Conservation (phyloP, 1,140 invertebrate species). For the Hyphantria cunea region DNA sequence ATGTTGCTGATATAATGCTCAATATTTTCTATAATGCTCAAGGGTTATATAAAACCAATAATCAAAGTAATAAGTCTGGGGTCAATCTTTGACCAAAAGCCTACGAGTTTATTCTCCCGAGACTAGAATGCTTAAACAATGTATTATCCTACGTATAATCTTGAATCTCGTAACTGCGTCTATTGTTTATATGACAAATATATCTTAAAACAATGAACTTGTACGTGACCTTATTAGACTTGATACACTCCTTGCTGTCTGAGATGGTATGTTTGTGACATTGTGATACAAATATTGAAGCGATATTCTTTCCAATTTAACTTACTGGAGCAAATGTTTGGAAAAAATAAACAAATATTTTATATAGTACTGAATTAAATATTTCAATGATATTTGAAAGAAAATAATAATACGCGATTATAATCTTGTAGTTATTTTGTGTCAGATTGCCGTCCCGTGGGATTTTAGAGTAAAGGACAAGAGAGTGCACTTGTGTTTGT, state of each 20-base stretch:
- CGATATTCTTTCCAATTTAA: too few species aligned
- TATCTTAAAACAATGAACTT: conserved; percentile 16
- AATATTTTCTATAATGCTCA: conserved; percentile 40
- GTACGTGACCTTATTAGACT: conserved; percentile 6
- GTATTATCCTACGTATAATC: conserved; percentile 7
- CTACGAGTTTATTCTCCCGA: conserved; percentile 38
- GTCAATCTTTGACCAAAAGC: conserved; percentile 38
- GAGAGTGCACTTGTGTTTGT: too few species aligned
- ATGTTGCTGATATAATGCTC: conserved; percentile 12
- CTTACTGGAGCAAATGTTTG: too few species aligned
- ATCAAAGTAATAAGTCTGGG: conserved; percentile 43
- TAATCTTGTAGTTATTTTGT: too few species aligned
- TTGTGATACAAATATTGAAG: too few species aligned
- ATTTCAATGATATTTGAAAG: too few species aligned
- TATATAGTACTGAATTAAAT: too few species aligned
- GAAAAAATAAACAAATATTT: too few species aligned
- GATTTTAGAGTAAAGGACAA: too few species aligned
- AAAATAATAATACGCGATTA: too few species aligned
- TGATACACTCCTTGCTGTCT: background rate
- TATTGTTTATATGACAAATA: conserved; percentile 6
- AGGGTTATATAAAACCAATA: conserved; percentile 48
- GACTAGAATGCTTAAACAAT: conserved; percentile 38
- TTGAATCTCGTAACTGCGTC: background rate
- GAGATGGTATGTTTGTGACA: background rate
- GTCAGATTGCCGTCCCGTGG: too few species aligned